A percentile compares a stretch with the other conserved stretches of the same genome.
phyloP scores from a whole-genome alignment of 2,797 vertebrate genomes.

The Protosalanx chinensis region DNA sequence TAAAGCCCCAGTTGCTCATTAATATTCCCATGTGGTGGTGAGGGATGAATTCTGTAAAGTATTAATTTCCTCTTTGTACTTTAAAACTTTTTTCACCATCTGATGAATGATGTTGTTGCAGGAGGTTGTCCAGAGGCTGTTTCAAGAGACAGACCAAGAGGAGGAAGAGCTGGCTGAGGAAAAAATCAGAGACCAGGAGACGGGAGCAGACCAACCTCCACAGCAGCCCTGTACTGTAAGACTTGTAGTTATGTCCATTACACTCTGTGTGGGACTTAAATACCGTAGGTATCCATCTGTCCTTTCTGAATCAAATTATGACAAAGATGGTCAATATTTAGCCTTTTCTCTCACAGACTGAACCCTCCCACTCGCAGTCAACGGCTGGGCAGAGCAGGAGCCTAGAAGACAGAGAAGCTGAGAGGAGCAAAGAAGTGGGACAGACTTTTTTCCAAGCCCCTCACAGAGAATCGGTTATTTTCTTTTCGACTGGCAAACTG shows the following conservation, averaged over 20 bases:
- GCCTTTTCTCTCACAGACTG: conserved; percentile 38
- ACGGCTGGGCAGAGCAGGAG: background rate
- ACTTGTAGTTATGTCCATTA: background rate
- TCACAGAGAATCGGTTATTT: conserved; percentile 74
- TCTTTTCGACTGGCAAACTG: conserved; percentile 70
- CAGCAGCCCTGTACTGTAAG: conserved; percentile 47
- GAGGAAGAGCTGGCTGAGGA: conserved; percentile 27
- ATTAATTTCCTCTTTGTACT: background rate
- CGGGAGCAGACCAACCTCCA: conserved; percentile 24
- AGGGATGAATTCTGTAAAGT: no score
- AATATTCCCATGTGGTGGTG: no score
- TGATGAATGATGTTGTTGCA: conserved; percentile 27
- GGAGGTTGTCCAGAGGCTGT: conserved; percentile 73
- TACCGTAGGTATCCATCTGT: background rate
- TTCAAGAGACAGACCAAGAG: conserved; percentile 61
- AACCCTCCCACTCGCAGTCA: conserved; percentile 27
- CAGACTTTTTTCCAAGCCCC: conserved; percentile 60
- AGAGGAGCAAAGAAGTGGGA: conserved; percentile 8
- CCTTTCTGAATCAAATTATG: background rate
- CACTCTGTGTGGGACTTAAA: background rate
- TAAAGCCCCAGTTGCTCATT: no score
- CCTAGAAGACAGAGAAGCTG: background rate
- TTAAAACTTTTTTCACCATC: conserved; percentile 11
- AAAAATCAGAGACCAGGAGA: conserved; percentile 26
- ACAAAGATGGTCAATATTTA: background rate